These are phyloP conservation scores for Armadillidium nasatum DNA, from an alignment of 1,140 invertebrate genomes.

Conservation along the genomic window DNA sequence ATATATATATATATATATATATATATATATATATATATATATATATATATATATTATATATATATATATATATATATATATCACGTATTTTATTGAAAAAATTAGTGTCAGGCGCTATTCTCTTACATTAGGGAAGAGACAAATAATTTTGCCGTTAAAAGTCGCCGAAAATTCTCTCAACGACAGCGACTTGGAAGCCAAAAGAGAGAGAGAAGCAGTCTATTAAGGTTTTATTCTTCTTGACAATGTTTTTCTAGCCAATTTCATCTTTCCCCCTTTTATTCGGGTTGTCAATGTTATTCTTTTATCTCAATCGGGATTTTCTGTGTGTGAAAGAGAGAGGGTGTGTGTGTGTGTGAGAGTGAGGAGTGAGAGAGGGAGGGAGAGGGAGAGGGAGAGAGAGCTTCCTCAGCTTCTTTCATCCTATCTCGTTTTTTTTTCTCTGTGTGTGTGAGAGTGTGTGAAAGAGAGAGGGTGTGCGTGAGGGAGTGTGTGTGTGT, in stretches of 20 bases:
- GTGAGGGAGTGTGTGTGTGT: no score
- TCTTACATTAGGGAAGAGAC: not conserved
- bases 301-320: not conserved
- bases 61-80: no score
- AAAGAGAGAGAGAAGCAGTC: not conserved
- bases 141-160: not conserved
- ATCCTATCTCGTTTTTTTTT: no score
- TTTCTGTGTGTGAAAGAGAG: no score
- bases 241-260: constrained; percentile 7
- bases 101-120: not conserved
- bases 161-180: not conserved
- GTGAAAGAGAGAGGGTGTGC: no score
- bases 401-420: no score
- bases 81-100: not conserved
- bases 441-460: no score
- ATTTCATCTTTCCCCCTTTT: not conserved
- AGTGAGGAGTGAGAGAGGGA: no score
- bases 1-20: not conserved
- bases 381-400: no score
- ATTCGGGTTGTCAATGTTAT: not conserved
- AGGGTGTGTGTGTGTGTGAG: no score
- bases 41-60: no score
- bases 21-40: no score
- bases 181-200: not conserved
- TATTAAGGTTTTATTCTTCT: not conserved